Percentiles rank a stretch among this genome's conserved stretches.
These are phyloP conservation scores for Fragum sueziense DNA, from an alignment of 2,888 invertebrate species.

Conservation along the genomic window DNA sequence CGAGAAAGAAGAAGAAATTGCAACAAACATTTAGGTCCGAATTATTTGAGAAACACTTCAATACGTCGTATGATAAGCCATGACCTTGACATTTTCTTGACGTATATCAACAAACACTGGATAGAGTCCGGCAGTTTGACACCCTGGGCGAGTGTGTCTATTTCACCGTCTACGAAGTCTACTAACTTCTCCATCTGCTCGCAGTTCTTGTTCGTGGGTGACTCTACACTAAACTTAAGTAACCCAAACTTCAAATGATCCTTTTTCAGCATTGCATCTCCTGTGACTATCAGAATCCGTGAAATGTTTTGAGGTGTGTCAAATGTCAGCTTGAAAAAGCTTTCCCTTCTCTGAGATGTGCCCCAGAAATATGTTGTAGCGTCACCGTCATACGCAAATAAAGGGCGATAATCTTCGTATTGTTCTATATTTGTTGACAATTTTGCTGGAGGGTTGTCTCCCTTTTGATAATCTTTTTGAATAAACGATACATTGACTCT, in stretches of 20 bases:
- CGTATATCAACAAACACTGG: constrained; percentile 28
- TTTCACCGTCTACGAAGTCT: constrained; percentile 48
- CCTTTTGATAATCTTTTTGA: constrained; percentile 37
- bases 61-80: constrained; percentile 42
- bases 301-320: constrained; percentile 54
- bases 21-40: no score
- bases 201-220: background rate
- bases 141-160: constrained; percentile 53
- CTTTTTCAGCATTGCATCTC: constrained; percentile 39
- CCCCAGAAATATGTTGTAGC: constrained; percentile 59
- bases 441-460: constrained; percentile 79
- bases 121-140: constrained; percentile 28
- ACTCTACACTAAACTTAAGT: background rate
- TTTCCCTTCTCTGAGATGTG: constrained; percentile 37
- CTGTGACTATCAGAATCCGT: constrained; percentile 62
- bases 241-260: background rate
- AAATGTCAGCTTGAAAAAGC: constrained; percentile 59
- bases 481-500: constrained; percentile 23
- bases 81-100: constrained; percentile 5
- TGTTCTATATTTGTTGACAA: constrained; percentile 77
- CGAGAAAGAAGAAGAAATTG: no score
- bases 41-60: constrained; percentile 19
- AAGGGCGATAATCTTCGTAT: constrained; percentile 65
- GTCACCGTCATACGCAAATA: constrained; percentile 74
- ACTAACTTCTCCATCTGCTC: background rate